A percentile compares a stretch with the other conserved stretches of the same genome.
Evolutionary conservation across 92 coral and sea anemone species (phyloP).

Genomic region (Actinernus sp.): DNA sequence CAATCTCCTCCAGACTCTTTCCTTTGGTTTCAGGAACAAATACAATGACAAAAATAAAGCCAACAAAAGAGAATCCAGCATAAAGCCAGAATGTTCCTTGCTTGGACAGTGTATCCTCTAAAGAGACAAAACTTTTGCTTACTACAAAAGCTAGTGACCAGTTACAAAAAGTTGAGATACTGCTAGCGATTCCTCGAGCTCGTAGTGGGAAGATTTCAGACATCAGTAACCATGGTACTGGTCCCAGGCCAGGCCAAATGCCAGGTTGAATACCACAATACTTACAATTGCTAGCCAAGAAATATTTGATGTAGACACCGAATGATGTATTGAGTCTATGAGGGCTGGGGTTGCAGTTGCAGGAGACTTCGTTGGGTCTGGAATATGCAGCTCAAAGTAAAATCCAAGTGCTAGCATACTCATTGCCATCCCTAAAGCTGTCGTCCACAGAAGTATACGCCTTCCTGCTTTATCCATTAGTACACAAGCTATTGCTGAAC

Average conservation of each 20-base stretch:
- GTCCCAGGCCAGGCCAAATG: slow-evolving; percentile 85
- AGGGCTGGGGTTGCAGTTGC: neutral
- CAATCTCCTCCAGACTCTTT: slow-evolving; percentile 83
- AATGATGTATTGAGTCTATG: slow-evolving; percentile 15
- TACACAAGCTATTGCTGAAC: slow-evolving; percentile 62
- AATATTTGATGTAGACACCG: slow-evolving; percentile 16
- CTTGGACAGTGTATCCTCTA: slow-evolving; percentile 51
- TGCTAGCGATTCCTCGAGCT: slow-evolving; percentile 82
- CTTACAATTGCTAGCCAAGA: slow-evolving; percentile 72
- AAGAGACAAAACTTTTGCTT: slow-evolving; percentile 58
- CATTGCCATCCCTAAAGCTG: slow-evolving; percentile 65
- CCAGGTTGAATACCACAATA: slow-evolving; percentile 49
- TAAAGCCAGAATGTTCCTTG: slow-evolving; percentile 88
- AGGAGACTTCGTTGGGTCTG: neutral
- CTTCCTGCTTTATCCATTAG: slow-evolving; percentile 89
- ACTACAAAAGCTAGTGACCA: slow-evolving; percentile 74
- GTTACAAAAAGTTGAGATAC: slow-evolving; percentile 58
- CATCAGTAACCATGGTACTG: slow-evolving; percentile 92
- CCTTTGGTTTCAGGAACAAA: slow-evolving; percentile 92
- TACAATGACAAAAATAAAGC: slow-evolving; percentile 62
- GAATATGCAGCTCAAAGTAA: slow-evolving; percentile 65
- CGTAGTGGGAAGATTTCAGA: slow-evolving; percentile 82
- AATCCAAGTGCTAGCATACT: slow-evolving; percentile 71
- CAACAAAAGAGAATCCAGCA: slow-evolving; percentile 62
- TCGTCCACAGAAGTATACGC: slow-evolving; percentile 73